Evolutionary conservation across 2,113 vertebrate genomes (phyloP).

Genomic region (Albula glossodonta): DNA sequence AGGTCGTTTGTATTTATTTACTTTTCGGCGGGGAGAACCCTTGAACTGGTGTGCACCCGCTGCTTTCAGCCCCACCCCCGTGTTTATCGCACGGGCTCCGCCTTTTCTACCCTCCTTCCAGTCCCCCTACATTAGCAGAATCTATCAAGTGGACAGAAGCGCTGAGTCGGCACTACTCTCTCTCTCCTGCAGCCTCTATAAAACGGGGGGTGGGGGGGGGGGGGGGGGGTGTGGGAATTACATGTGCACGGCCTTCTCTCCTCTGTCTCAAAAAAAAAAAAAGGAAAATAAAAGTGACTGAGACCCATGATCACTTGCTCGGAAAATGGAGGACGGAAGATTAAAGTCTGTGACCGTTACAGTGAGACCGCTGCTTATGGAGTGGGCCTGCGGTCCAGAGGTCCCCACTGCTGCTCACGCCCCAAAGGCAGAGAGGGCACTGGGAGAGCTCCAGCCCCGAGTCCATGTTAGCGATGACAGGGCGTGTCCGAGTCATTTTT

Average conservation of each 20-base stretch:
- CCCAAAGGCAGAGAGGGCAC: conserved; percentile 16
- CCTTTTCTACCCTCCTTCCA: conserved; percentile 40
- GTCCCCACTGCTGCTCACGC: conserved; percentile 3
- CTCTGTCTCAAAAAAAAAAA: conserved; percentile 50
- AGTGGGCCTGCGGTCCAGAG: conserved; percentile 35
- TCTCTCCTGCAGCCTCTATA: conserved; percentile 61
- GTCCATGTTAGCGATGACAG: neutral
- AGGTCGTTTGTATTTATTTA: neutral
- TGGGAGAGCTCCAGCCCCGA: neutral
- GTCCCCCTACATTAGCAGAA: conserved; percentile 64
- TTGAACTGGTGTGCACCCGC: neutral
- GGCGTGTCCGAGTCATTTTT: neutral
- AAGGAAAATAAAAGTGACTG: conserved; percentile 36
- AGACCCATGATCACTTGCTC: conserved; percentile 39
- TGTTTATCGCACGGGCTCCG: neutral
- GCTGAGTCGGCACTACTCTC: conserved; percentile 74
- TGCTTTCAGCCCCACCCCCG: neutral
- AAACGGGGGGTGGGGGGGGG: conserved; percentile 48
- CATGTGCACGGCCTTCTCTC: conserved; percentile 67
- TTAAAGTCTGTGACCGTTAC: conserved; percentile 53
- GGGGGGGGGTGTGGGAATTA: conserved; percentile 59
- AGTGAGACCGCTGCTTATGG: conserved; percentile 53
- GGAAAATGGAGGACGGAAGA: conserved; percentile 54
- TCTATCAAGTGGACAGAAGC: conserved; percentile 77
- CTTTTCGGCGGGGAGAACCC: neutral